These are phyloP conservation scores for Ormyrus pomaceus DNA, from an alignment of 2,888 invertebrate genomes.

Conservation along the genomic window DNA sequence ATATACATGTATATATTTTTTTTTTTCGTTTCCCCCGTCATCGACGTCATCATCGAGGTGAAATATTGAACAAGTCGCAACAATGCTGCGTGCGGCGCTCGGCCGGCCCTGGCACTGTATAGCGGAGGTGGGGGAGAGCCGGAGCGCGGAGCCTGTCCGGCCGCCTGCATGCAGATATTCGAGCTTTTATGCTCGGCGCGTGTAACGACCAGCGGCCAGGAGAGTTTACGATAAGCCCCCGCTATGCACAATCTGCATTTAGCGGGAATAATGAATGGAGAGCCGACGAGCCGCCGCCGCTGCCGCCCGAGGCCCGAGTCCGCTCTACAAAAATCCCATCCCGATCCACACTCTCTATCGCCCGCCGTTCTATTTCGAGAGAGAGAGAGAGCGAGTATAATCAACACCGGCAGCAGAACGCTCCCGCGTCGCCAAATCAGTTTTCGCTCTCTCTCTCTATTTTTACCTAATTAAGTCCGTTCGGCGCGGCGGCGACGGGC, in stretches of 20 bases:
- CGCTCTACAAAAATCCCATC: neutral
- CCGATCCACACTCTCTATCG: constrained; percentile 14
- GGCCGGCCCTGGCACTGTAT: neutral
- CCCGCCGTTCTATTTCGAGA: constrained; percentile 18
- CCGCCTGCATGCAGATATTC: constrained; percentile 45
- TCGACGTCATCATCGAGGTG: constrained; percentile 57
- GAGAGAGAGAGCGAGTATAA: neutral
- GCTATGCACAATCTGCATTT: constrained; percentile 48
- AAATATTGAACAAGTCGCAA: constrained; percentile 56
- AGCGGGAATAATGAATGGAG: constrained; percentile 37
- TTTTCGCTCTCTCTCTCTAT: neutral
- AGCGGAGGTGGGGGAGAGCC: neutral
- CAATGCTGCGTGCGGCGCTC: neutral
- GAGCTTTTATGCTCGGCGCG: constrained; percentile 52
- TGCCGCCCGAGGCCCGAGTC: neutral
- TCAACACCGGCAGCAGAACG: too few species aligned
- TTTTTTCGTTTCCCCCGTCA: constrained; percentile 50
- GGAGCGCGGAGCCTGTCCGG: neutral
- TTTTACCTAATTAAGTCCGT: neutral
- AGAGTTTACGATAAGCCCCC: constrained; percentile 53
- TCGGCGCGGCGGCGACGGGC: neutral
- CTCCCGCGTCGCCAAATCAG: neutral
- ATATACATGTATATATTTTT: neutral
- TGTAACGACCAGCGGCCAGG: constrained; percentile 47
- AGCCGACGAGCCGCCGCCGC: neutral